Evolutionary conservation across 2,113 vertebrate species (phyloP).

Genomic region (Gopherus flavomarginatus): DNA sequence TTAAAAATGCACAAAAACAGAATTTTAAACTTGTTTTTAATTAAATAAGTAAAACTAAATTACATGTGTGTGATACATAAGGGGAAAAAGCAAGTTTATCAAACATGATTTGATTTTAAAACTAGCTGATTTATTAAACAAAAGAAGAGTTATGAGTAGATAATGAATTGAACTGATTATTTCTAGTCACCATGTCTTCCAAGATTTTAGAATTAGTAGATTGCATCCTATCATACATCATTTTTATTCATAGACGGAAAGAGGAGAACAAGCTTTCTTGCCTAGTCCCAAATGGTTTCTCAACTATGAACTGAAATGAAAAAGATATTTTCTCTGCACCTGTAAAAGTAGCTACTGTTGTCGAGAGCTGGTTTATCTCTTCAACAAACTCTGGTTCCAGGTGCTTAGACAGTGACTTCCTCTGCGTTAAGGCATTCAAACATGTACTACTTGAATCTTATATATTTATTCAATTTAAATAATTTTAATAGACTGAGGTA

Average conservation of each 20-base stretch:
- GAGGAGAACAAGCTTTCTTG: neutral
- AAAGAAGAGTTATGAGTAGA: neutral
- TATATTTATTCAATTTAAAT: neutral
- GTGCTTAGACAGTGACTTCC: neutral
- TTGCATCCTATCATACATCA: neutral
- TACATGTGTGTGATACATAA: neutral
- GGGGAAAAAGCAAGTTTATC: neutral
- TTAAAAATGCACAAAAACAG: neutral
- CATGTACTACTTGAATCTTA: neutral
- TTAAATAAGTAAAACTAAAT: neutral
- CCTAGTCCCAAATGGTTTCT: neutral
- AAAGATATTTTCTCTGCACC: neutral
- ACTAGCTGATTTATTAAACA: neutral
- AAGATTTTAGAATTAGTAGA: neutral
- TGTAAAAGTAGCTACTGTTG: neutral
- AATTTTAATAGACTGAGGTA: neutral
- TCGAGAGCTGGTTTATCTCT: neutral
- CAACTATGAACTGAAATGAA: neutral
- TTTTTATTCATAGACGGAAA: neutral
- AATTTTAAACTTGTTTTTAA: neutral
- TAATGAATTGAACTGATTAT: neutral
- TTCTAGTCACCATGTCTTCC: neutral
- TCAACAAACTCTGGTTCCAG: neutral
- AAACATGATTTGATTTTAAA: neutral
- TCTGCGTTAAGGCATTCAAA: neutral